These are phyloP conservation scores for Crioceris asparagi DNA, from an alignment of 2,888 invertebrate species.

Conservation along the genomic window DNA sequence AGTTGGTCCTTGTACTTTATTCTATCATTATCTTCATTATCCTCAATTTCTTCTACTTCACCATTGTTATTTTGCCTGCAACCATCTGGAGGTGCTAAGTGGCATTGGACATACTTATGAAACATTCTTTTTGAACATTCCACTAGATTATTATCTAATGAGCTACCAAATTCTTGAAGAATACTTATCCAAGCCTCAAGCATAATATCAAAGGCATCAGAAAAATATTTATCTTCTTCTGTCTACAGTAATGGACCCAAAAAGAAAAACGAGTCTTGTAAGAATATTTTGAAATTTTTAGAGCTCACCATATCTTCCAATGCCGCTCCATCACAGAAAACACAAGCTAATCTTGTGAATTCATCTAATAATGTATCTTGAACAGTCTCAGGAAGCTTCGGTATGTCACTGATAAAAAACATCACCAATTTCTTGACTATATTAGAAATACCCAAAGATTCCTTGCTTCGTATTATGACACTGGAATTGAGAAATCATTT, in stretches of 20 bases:
- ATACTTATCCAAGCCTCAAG: slow-evolving; percentile 57
- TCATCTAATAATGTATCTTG: slow-evolving; percentile 48
- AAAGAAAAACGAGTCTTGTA: not conserved
- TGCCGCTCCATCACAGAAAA: slow-evolving; percentile 53
- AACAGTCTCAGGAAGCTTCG: slow-evolving; percentile 39
- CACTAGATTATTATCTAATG: slow-evolving; percentile 32
- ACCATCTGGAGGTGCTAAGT: slow-evolving; percentile 75
- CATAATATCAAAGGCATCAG: slow-evolving; percentile 59
- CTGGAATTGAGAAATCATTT: slow-evolving; percentile 37
- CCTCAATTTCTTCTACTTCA: slow-evolving; percentile 49
- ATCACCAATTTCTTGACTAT: slow-evolving; percentile 52
- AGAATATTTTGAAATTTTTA: not conserved
- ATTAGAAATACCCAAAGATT: slow-evolving; percentile 57
- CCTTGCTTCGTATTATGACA: slow-evolving; percentile 50
- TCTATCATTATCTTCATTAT: slow-evolving; percentile 55
- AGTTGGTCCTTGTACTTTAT: slow-evolving; percentile 60
- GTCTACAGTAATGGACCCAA: slow-evolving; percentile 19
- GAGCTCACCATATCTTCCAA: slow-evolving; percentile 51
- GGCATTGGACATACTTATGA: slow-evolving; percentile 67
- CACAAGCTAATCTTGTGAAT: slow-evolving; percentile 51
- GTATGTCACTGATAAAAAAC: slow-evolving; percentile 45
- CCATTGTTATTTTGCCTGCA: slow-evolving; percentile 39
- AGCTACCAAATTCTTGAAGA: slow-evolving; percentile 29
- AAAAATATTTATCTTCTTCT: slow-evolving; percentile 44
- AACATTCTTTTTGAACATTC: slow-evolving; percentile 50